Percentiles rank a stretch among this genome's conserved stretches.
Conservation (phyloP, 2,113 vertebrate species). For the Notarius lentiginosus region DNA sequence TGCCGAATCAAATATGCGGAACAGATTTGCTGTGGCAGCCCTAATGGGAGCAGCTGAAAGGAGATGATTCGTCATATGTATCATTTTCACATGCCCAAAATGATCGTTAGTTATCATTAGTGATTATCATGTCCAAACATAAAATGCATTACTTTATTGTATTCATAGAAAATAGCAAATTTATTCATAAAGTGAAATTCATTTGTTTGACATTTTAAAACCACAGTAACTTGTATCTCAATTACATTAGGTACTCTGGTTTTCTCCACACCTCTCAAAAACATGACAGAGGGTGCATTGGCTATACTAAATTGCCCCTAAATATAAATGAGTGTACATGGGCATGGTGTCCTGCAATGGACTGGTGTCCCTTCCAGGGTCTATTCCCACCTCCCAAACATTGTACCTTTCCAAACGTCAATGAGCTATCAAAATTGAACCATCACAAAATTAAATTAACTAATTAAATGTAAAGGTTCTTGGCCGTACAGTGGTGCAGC, state of each 20-base stretch:
- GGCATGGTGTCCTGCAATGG: neutral
- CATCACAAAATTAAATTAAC: neutral
- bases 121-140: neutral
- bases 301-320: neutral
- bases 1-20: too few species aligned
- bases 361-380: neutral
- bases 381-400: neutral
- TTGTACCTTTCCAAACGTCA: neutral
- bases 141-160: neutral
- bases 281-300: neutral
- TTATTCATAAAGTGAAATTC: neutral
- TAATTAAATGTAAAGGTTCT: neutral
- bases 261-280: neutral
- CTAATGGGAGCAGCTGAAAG: too few species aligned
- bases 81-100: neutral
- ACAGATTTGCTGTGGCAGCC: too few species aligned
- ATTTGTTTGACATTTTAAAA: neutral
- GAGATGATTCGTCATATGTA: too few species aligned
- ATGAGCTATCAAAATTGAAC: neutral
- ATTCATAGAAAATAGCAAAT: neutral
- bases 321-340: neutral
- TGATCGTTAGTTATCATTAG: neutral
- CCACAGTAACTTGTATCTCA: neutral
- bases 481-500: too few species aligned
- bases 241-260: neutral